phyloP scores from a whole-genome alignment of 2,888 invertebrate genomes.

The Rhimphoctona megacephalus region DNA sequence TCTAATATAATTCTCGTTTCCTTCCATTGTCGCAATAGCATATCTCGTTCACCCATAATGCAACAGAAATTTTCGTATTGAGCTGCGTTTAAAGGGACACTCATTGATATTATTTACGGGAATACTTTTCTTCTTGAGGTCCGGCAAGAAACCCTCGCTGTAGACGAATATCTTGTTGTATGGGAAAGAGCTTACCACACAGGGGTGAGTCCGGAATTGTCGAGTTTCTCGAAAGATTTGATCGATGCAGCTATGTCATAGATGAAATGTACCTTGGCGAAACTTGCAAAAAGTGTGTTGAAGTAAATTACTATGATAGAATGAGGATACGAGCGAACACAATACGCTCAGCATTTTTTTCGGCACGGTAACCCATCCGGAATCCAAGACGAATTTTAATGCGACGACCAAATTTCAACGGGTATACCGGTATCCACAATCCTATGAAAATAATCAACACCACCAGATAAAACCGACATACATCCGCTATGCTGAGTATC shows the following conservation, averaged over 20 bases:
- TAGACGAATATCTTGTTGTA: conserved; percentile 10
- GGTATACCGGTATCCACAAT: not conserved
- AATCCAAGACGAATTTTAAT: not conserved
- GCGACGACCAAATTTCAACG: not conserved
- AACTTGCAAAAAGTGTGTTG: not conserved
- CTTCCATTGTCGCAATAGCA: not conserved
- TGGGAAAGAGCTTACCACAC: not conserved
- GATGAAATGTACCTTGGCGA: not conserved
- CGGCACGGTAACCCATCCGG: not conserved
- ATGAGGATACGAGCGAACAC: not conserved
- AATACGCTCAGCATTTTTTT: conserved; percentile 21
- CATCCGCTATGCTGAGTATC: not conserved
- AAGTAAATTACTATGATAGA: not conserved
- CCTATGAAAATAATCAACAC: not conserved
- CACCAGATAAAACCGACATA: not conserved
- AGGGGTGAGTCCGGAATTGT: not conserved
- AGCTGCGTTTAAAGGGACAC: not conserved
- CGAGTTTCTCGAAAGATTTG: not conserved
- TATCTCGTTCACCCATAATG: conserved; percentile 1
- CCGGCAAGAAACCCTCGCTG: not conserved
- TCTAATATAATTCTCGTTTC: not conserved
- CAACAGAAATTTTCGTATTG: conserved; percentile 15
- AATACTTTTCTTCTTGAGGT: not conserved
- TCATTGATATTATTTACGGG: not conserved
- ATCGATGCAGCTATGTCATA: not conserved